Evolutionary conservation across 2,113 vertebrate genomes (phyloP).

Genomic region (Lophotis ruficrista): DNA sequence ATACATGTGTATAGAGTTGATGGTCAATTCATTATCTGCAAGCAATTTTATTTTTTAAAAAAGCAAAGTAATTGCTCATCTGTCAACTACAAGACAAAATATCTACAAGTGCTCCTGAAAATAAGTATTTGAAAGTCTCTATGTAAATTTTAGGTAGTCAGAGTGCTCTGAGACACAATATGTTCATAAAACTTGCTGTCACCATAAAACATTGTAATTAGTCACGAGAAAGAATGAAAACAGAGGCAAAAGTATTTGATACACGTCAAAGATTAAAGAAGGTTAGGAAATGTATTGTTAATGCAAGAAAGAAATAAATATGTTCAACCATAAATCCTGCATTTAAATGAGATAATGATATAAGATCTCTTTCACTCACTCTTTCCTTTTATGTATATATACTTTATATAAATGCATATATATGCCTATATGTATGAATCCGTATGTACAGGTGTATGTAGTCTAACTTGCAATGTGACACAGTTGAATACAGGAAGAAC

Average conservation of each 20-base stretch:
- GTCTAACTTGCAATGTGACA: background rate
- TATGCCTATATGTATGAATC: background rate
- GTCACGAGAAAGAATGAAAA: background rate
- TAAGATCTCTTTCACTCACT: background rate
- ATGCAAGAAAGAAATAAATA: background rate
- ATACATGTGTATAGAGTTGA: background rate
- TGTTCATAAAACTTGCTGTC: background rate
- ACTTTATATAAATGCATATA: background rate
- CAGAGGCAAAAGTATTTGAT: background rate
- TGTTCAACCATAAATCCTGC: background rate
- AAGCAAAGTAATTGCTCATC: constrained; percentile 22
- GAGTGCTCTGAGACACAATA: background rate
- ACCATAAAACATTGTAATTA: background rate
- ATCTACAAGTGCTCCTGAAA: background rate
- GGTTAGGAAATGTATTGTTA: background rate
- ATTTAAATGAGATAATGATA: background rate
- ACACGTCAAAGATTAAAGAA: background rate
- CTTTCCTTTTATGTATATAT: background rate
- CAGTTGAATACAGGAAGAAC: background rate
- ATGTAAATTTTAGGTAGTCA: background rate
- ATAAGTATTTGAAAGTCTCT: constrained; percentile 13
- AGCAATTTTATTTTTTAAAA: constrained; percentile 27
- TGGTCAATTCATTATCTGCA: background rate
- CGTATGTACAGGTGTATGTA: background rate
- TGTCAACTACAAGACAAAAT: constrained; percentile 41